Conservation (phyloP, 2,113 vertebrate species). For the Xyrauchen texanus region DNA sequence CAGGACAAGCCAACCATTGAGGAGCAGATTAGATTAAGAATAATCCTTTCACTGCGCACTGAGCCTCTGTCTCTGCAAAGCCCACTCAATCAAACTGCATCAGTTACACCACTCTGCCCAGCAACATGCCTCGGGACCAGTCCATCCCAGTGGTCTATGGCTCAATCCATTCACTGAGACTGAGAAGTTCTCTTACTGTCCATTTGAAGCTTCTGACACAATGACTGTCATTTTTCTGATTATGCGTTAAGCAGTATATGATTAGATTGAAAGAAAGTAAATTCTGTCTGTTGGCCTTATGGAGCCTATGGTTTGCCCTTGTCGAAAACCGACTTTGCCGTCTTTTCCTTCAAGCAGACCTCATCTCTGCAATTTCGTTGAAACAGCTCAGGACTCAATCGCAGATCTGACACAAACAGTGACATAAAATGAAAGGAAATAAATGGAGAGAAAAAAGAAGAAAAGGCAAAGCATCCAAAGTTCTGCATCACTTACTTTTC, state of each 20-base stretch:
- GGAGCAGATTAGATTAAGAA: conserved; percentile 67
- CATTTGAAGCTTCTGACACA: background rate
- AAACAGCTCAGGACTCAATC: conserved; percentile 61
- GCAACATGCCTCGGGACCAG: conserved; percentile 7
- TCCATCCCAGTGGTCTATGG: background rate
- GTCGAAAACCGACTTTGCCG: background rate
- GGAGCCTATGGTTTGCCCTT: background rate
- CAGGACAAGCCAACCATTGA: conserved; percentile 64
- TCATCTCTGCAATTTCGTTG: conserved; percentile 65
- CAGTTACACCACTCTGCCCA: conserved; percentile 47
- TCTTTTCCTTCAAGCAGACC: conserved; percentile 46
- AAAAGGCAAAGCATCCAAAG: conserved; percentile 72
- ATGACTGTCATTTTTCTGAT: conserved; percentile 3
- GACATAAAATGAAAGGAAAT: conserved; percentile 67
- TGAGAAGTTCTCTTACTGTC: conserved; percentile 3
- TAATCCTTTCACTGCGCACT: conserved; percentile 62
- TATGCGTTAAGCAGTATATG: background rate
- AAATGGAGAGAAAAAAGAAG: conserved; percentile 58
- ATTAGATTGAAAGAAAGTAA: background rate
- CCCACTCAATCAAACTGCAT: conserved; percentile 58
- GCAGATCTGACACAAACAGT: conserved; percentile 75
- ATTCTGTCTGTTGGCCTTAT: background rate
- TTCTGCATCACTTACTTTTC: conserved; percentile 92
- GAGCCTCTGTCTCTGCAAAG: conserved; percentile 46
- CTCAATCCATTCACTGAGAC: background rate